Evolutionary conservation across 2,888 invertebrate species (phyloP), one percentile per base, ranked within the genome.

Genomic region (Drosophila testacea): DNA sequence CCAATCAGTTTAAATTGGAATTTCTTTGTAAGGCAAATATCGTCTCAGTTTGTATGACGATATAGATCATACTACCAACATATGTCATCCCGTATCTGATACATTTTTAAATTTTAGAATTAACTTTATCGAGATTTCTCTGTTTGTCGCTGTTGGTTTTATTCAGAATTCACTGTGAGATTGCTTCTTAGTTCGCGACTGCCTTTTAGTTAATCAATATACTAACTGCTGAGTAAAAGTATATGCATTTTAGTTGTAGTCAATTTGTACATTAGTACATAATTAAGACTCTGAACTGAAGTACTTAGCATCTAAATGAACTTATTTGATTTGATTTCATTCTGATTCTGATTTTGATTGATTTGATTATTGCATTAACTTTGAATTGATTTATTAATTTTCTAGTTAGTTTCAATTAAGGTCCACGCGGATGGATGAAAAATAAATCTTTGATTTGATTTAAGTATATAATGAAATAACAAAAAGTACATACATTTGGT

Each of bases 371-470:
- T 27, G 11, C 22, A 13, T 5, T 32, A 6, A 2, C 28, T 1
- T 22, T 32, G 11, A 16, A 30, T 54, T 48, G 9, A 39, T 38
- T 55, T 44, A 6, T 34, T 1, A 22, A 46, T 38, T 44, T 44
- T 16, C 41, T 63, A 63, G 65, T 65, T 65, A 65, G 65, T 30
- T 52, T 32, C 46, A 65, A 65, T 52, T 60, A 52, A 51, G 11
- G n/a, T 50, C 16, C 13, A 11, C 32, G n/a, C 4, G 9, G 13
- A 38, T 34, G 48, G 13, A 22, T 41, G 10, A 34, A n/a, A 32
- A 32, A 22, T 13, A n/a, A 42, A 47, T 39, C 27, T 47, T 47
- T 39, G 4, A 57, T n/a, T n/a, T 10, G 16, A 50, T 39, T 10
- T n/a, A 38, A 32, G 41, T 22, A 32, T 27, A 30, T 10, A 30